phyloP scores from a whole-genome alignment of 2,888 invertebrate genomes.

The Dolichopus griseipennis region DNA sequence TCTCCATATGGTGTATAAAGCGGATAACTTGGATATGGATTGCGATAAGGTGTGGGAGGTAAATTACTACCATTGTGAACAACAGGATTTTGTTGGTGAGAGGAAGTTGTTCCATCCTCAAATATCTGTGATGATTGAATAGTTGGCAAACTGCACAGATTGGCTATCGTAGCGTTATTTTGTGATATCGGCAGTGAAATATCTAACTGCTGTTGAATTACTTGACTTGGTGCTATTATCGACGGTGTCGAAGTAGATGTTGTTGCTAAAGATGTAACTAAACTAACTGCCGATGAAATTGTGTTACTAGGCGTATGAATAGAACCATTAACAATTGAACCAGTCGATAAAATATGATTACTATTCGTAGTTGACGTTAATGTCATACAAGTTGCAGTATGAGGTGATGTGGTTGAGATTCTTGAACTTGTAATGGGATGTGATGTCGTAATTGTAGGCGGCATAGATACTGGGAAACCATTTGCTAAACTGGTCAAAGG shows the following conservation, averaged over 20 bases:
- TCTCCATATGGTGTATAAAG: constrained; percentile 73
- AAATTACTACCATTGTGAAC: constrained; percentile 30
- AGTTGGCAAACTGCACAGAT: constrained; percentile 25
- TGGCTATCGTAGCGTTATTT: constrained; percentile 46
- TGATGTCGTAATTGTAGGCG: constrained; percentile 30
- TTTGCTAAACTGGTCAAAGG: constrained; percentile 30
- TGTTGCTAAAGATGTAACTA: constrained; percentile 28
- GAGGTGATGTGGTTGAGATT: constrained; percentile 28
- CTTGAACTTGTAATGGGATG: constrained; percentile 29
- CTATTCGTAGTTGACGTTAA: constrained; percentile 23
- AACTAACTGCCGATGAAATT: constrained; percentile 42
- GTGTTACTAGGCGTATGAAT: constrained; percentile 20
- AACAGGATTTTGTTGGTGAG: constrained; percentile 24
- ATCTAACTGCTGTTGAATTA: constrained; percentile 26
- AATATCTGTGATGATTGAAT: constrained; percentile 25
- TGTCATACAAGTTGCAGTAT: constrained; percentile 44
- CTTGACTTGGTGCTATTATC: constrained; percentile 27
- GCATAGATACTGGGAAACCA: constrained; percentile 30
- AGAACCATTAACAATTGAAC: constrained; percentile 20
- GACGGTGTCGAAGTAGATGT: constrained; percentile 35
- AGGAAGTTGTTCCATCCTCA: background rate
- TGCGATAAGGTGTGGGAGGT: constrained; percentile 37
- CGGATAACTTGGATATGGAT: constrained; percentile 45
- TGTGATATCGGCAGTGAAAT: constrained; percentile 34
- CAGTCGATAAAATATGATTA: constrained; percentile 8